These are phyloP conservation scores for Eutrigla gurnardus DNA, from an alignment of 2,797 vertebrate species.

Conservation along the genomic window DNA sequence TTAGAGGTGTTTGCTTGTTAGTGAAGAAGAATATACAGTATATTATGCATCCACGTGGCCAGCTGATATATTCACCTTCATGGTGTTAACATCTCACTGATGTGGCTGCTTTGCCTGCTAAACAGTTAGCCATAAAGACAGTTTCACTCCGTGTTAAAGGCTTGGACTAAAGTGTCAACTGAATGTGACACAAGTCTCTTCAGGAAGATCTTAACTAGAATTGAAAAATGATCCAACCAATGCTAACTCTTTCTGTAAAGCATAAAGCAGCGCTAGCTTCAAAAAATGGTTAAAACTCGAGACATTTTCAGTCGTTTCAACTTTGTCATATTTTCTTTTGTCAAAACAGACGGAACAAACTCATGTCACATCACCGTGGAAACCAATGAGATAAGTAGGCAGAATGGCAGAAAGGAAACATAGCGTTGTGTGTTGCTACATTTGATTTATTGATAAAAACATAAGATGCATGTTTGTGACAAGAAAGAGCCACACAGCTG, in stretches of 20 bases:
- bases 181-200: background rate
- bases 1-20: background rate
- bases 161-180: background rate
- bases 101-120: constrained; percentile 17
- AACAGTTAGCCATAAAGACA: background rate
- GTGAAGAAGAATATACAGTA: background rate
- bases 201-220: background rate
- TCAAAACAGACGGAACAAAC: too few species aligned
- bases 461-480: too few species aligned
- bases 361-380: too few species aligned
- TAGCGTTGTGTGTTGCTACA: too few species aligned
- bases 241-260: background rate
- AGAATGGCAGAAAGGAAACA: too few species aligned
- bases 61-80: background rate
- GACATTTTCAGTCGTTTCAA: too few species aligned
- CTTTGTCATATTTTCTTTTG: too few species aligned
- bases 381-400: too few species aligned
- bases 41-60: background rate
- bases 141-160: background rate
- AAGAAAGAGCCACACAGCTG: too few species aligned
- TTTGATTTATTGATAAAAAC: too few species aligned
- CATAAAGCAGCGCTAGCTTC: too few species aligned
- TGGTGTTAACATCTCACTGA: constrained; percentile 9
- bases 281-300: too few species aligned
- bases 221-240: background rate